Conservation (phyloP, 2,888 invertebrate genomes). For the Drosophila meridionalis region DNA sequence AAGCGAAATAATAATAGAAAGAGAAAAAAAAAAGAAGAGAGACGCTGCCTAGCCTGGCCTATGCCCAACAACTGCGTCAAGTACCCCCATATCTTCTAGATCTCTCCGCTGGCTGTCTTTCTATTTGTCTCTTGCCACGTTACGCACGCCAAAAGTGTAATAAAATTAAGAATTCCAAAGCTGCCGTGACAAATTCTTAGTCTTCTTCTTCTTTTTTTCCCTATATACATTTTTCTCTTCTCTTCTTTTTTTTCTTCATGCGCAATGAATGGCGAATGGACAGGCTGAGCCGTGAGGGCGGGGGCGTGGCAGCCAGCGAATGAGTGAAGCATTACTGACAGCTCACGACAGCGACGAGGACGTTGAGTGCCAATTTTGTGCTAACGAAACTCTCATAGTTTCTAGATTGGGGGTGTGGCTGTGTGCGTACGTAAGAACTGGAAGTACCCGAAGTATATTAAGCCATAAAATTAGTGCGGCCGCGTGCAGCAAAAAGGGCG, state of each 20-base stretch:
- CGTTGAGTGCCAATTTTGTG: slow-evolving; percentile 74
- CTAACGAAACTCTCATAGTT: slow-evolving; percentile 68
- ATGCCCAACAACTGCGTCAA: slow-evolving; percentile 16
- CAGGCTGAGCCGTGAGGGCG: slow-evolving; percentile 17
- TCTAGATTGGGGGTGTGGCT: not conserved
- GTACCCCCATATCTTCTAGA: slow-evolving; percentile 11
- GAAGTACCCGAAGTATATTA: slow-evolving; percentile 71
- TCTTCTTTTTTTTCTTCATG: slow-evolving; percentile 23
- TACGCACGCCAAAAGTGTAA: slow-evolving; percentile 74
- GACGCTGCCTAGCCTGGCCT: slow-evolving; percentile 35
- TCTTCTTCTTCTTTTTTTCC: slow-evolving; percentile 14
- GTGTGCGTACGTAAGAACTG: slow-evolving; percentile 16
- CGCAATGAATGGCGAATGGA: slow-evolving; percentile 58
- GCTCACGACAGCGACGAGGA: slow-evolving; percentile 63
- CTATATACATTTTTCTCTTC: slow-evolving; percentile 8
- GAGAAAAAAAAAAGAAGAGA: slow-evolving; percentile 5
- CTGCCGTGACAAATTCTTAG: slow-evolving; percentile 81
- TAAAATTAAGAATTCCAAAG: slow-evolving; percentile 83
- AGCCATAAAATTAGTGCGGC: slow-evolving; percentile 81
- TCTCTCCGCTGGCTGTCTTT: slow-evolving; percentile 36
- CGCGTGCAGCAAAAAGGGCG: slow-evolving; percentile 39
- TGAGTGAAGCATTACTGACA: slow-evolving; percentile 70
- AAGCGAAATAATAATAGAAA: slow-evolving; percentile 10
- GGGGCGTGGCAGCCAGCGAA: slow-evolving; percentile 38
- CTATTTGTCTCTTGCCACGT: slow-evolving; percentile 57